Conservation (phyloP, 2,113 vertebrate species). For the Polypterus senegalus region DNA sequence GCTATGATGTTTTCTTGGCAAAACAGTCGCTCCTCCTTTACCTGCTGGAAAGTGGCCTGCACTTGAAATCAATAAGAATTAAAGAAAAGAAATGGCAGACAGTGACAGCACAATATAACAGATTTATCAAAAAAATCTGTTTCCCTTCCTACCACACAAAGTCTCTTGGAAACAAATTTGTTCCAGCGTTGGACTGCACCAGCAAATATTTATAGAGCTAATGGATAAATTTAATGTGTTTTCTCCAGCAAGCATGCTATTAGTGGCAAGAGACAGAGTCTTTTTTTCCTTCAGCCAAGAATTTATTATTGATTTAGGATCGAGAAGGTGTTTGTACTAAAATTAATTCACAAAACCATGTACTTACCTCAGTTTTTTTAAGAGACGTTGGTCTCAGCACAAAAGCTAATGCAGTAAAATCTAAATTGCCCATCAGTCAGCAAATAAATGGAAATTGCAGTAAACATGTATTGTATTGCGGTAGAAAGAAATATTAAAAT, state of each 20-base stretch:
- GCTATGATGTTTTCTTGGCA: too few relatives aligned
- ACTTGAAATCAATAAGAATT: slow-evolving; percentile 22
- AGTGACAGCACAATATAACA: slow-evolving; percentile 14
- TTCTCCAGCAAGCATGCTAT: slow-evolving; percentile 8
- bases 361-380: slow-evolving; percentile 6
- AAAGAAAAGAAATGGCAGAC: background rate
- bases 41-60: slow-evolving; percentile 8
- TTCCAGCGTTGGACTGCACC: background rate
- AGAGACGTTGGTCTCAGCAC: too few relatives aligned
- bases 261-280: background rate
- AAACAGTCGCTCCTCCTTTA: background rate
- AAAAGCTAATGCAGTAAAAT: too few relatives aligned
- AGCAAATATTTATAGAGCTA: slow-evolving; percentile 22
- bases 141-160: background rate
- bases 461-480: too few relatives aligned
- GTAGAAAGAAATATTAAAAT: background rate
- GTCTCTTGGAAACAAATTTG: background rate
- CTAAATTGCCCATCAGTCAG: too few relatives aligned
- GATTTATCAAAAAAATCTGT: background rate
- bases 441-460: too few relatives aligned
- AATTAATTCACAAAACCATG: slow-evolving; percentile 5
- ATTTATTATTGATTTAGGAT: slow-evolving; percentile 9
- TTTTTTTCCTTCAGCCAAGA: slow-evolving; percentile 4
- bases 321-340: background rate
- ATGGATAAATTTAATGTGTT: slow-evolving; percentile 15